These are phyloP conservation scores for Aegithalos caudatus DNA, from an alignment of 2,113 vertebrate species.

Conservation along the genomic window DNA sequence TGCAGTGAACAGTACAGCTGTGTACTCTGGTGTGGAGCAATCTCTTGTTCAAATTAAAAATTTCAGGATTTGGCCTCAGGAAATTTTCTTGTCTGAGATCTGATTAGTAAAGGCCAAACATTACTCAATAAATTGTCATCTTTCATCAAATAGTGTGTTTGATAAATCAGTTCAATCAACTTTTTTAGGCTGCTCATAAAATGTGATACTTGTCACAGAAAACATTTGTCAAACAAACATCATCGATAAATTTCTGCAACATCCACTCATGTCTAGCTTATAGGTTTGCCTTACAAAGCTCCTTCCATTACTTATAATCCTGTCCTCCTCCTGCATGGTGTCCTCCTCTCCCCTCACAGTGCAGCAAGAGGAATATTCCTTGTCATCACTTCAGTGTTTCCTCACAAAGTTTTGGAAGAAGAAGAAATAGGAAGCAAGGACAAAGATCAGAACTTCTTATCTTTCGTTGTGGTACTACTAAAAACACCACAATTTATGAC, in stretches of 20 bases:
- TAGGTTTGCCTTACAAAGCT: neutral
- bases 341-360: accelerated
- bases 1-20: neutral
- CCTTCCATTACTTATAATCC: neutral
- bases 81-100: neutral
- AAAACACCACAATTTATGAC: neutral
- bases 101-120: neutral
- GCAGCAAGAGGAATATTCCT: neutral
- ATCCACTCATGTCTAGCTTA: neutral
- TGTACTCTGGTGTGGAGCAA: neutral
- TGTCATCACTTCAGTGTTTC: neutral
- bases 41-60: neutral
- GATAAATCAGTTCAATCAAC: neutral
- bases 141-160: conserved; percentile 9
- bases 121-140: neutral
- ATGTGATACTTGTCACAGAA: neutral
- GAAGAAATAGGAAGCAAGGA: neutral
- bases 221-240: neutral
- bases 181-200: neutral
- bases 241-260: neutral
- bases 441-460: neutral
- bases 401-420: conserved; percentile 4
- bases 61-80: neutral
- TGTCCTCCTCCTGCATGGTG: neutral
- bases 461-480: neutral